These are phyloP conservation scores for Sebastiscus albofasciatus DNA, from an alignment of 2,797 vertebrate species.

Conservation along the genomic window DNA sequence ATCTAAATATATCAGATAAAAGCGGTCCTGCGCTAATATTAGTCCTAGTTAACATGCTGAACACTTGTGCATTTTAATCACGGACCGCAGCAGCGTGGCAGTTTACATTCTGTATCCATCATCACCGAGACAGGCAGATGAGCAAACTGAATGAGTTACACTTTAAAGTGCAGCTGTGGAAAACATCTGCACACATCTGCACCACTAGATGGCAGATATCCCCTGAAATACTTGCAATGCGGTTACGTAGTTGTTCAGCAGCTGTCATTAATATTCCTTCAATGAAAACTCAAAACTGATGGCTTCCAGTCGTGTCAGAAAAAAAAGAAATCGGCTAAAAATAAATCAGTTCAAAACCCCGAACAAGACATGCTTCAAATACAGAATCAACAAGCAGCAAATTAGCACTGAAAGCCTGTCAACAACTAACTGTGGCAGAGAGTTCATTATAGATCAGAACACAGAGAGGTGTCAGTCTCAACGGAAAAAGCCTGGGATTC, in stretches of 20 bases:
- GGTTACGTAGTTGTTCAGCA: background rate
- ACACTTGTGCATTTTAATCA: slow-evolving; percentile 20
- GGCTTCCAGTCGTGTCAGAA: background rate
- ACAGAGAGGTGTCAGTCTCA: slow-evolving; percentile 40
- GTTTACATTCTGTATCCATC: background rate
- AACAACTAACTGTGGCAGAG: slow-evolving; percentile 7
- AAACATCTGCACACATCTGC: slow-evolving; percentile 59
- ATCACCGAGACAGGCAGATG: background rate
- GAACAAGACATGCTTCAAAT: slow-evolving; percentile 11
- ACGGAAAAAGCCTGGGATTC: slow-evolving; percentile 48
- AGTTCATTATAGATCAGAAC: slow-evolving; percentile 29
- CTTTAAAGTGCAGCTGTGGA: slow-evolving; percentile 19
- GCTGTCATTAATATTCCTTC: slow-evolving; percentile 32
- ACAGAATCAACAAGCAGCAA: slow-evolving; percentile 5
- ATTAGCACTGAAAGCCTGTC: slow-evolving; percentile 2
- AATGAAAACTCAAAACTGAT: slow-evolving; percentile 5
- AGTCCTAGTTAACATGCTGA: background rate
- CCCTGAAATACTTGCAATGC: slow-evolving; percentile 5
- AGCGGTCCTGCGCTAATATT: slow-evolving; percentile 19
- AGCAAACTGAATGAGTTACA: background rate
- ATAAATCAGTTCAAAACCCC: background rate
- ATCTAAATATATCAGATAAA: slow-evolving; percentile 28
- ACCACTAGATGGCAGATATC: slow-evolving; percentile 72
- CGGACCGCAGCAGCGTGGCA: background rate
- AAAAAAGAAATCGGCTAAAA: background rate